phyloP scores from a whole-genome alignment of 2,888 invertebrate species.

The Xestia ashworthii region DNA sequence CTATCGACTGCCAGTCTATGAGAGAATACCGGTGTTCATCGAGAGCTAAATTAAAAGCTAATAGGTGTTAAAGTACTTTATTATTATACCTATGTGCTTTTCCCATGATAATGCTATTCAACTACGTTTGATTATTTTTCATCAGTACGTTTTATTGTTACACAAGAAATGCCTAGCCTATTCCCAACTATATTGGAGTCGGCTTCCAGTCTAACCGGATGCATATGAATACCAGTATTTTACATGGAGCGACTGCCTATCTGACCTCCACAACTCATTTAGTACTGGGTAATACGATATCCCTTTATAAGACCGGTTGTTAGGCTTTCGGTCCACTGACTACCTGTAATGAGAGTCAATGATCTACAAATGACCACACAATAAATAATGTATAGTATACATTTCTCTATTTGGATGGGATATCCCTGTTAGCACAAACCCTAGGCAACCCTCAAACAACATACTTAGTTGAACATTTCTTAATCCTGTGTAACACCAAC shows the following conservation, averaged over 20 bases:
- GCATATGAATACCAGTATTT: not conserved
- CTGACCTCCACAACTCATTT: too few relatives aligned
- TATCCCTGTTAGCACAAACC: not conserved
- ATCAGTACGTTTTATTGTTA: not conserved
- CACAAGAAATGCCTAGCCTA: not conserved
- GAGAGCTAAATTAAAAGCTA: conserved; percentile 13
- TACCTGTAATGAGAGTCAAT: too few relatives aligned
- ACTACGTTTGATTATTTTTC: not conserved
- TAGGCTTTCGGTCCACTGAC: too few relatives aligned
- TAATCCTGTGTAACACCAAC: conserved; percentile 20
- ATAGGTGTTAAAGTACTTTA: not conserved
- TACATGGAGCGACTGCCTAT: too few relatives aligned
- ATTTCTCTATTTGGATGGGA: not conserved
- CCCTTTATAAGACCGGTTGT: too few relatives aligned
- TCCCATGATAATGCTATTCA: not conserved
- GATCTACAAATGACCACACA: too few relatives aligned
- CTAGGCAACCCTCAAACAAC: not conserved
- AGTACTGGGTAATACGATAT: too few relatives aligned
- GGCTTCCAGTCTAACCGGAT: not conserved
- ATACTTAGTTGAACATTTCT: conserved; percentile 6
- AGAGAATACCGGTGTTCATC: conserved; percentile 10
- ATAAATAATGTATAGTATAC: too few relatives aligned
- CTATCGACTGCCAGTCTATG: conserved; percentile 23
- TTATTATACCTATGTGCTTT: conserved; percentile 10
- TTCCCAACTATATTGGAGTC: not conserved